Percentiles rank a stretch among this genome's conserved stretches.
Conservation (phyloP, 2,888 invertebrate species). For the Melikaiella ostensackeni region DNA sequence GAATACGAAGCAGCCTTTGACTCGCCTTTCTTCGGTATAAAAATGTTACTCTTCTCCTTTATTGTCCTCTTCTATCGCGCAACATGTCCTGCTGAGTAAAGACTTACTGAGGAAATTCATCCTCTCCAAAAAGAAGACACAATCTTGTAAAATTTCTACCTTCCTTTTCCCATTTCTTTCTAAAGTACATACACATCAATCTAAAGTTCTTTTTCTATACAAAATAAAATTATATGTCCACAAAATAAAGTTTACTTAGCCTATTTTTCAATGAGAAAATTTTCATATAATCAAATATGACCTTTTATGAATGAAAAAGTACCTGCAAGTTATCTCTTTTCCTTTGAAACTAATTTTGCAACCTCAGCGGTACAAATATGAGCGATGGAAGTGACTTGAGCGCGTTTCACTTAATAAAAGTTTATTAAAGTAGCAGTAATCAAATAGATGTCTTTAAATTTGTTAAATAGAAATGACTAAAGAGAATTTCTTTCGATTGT, state of each 20-base stretch:
- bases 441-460: conserved; percentile 17
- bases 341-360: not conserved
- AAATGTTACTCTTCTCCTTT: conserved; percentile 44
- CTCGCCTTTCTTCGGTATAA: conserved; percentile 48
- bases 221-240: not conserved
- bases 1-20: conserved; percentile 68
- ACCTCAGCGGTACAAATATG: not conserved
- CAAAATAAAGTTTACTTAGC: not conserved
- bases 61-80: conserved; percentile 21
- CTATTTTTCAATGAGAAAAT: not conserved
- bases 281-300: not conserved
- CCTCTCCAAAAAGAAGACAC: not conserved
- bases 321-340: not conserved
- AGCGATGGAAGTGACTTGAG: not conserved
- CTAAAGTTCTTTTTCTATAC: too few relatives aligned
- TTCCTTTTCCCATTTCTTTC: not conserved
- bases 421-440: conserved; percentile 23
- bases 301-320: not conserved
- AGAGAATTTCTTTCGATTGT: conserved; percentile 22
- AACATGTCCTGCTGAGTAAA: conserved; percentile 26
- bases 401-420: not conserved
- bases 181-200: not conserved
- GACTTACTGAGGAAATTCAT: conserved; percentile 14
- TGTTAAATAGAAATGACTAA: conserved; percentile 1
- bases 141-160: not conserved